Base-by-base conservation (phyloP, 2,888 invertebrate species). In the Hypselothyrea guttata region DNA sequence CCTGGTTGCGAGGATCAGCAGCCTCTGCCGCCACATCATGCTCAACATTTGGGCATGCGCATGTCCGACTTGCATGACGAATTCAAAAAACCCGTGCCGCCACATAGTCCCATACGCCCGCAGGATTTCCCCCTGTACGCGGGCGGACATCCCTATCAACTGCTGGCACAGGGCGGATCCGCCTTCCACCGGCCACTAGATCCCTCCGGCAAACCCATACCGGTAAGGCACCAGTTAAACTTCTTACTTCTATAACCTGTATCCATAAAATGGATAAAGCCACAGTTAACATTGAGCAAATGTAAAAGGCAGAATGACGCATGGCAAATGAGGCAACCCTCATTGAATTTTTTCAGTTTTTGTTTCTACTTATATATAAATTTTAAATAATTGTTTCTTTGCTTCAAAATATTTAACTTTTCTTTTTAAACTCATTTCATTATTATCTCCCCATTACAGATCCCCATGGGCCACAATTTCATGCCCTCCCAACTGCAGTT, bases 1-100 rank as follows among this genome's bases (percentile, higher is more conserved):
- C 96, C 96, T 0, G 96, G 96, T 1, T 95, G 95, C 28, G 96
- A 96, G 86, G 95, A 95, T 46, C 93, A 92, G 65, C 84, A 75
- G 56, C 90, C 90, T 0, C 68, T 60, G 18, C 52, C 66, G 12
- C 55, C 55, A 2, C 63, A 67, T 15, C 52, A 54, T 2, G 55
- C 75, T 4, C 79, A 72, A n/a, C 87, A 89, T 48, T 65, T 88
- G 55, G 89, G 89, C 46, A 92, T 94, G 75, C 93, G 93, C 40
- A 85, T 89, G 82, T 74, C 84, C 40, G 87, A 89, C 44, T 75
- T 89, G 18, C 88, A 86, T 28, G 89, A 90, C 69, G 89, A 89
- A 71, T 90, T 90, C 63, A 90, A 90, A 58, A 90, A 90, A 67
- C 90, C 90, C 4, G 79, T 90, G 27, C 86, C 89, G n/a, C 90